Evolutionary conservation across 2,888 invertebrate genomes (phyloP).

Genomic region (Drosophila prolongata): DNA sequence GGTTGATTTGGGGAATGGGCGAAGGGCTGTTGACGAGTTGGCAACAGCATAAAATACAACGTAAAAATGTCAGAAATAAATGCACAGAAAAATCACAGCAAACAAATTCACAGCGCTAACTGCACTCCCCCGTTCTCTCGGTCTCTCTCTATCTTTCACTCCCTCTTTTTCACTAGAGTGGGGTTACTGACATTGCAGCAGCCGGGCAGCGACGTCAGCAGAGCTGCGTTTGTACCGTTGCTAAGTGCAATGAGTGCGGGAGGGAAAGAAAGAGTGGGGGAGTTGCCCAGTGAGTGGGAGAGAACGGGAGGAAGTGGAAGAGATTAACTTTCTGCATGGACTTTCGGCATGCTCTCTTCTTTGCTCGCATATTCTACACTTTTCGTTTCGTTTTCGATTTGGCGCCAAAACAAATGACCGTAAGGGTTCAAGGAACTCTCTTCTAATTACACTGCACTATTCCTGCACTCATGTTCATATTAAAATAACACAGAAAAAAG

Average conservation of each 20-base stretch:
- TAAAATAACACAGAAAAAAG: background rate
- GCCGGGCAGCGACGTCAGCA: constrained; percentile 47
- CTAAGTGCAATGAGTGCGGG: constrained; percentile 43
- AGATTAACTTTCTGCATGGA: constrained; percentile 52
- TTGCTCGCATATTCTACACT: constrained; percentile 48
- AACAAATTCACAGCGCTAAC: constrained; percentile 66
- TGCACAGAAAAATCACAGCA: constrained; percentile 65
- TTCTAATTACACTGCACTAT: constrained; percentile 62
- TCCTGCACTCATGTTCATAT: constrained; percentile 52
- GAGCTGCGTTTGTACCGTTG: constrained; percentile 40
- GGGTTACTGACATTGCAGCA: constrained; percentile 80
- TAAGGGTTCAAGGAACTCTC: constrained; percentile 77
- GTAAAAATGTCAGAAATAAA: constrained; percentile 16
- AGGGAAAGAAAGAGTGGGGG: constrained; percentile 1
- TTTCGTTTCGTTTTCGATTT: constrained; percentile 64
- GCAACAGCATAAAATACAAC: constrained; percentile 64
- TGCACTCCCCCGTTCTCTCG: constrained; percentile 43
- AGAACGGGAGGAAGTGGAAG: constrained; percentile 2
- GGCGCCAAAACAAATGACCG: constrained; percentile 74
- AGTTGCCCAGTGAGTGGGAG: constrained; percentile 15
- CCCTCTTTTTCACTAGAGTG: constrained; percentile 65
- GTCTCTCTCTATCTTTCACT: constrained; percentile 17
- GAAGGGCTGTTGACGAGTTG: constrained; percentile 60
- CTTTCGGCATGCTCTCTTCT: constrained; percentile 51
- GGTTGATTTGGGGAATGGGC: constrained; percentile 44